Conservation (phyloP, 2,888 invertebrate species). For the Cephus pulcher region DNA sequence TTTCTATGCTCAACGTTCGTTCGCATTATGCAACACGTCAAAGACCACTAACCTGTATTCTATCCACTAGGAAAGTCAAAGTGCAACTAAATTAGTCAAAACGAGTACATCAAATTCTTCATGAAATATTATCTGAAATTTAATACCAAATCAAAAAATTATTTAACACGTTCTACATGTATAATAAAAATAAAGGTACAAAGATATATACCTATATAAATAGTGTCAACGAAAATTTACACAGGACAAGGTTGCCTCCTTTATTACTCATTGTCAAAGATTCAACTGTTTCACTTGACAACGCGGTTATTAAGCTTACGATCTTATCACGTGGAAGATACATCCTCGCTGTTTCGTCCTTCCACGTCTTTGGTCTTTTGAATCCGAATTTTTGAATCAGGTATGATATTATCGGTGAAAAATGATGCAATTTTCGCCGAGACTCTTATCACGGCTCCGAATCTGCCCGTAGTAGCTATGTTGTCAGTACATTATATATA, state of each 20-base stretch:
- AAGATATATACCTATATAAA: background rate
- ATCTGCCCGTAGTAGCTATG: conserved; percentile 28
- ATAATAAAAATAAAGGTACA: background rate
- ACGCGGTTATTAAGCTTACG: background rate
- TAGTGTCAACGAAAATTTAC: background rate
- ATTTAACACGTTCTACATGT: background rate
- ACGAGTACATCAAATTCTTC: background rate
- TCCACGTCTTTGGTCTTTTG: background rate
- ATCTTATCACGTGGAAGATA: background rate
- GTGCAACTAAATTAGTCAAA: background rate
- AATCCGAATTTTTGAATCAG: conserved; percentile 9
- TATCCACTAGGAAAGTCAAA: background rate
- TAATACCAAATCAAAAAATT: background rate
- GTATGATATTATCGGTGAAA: conserved; percentile 38
- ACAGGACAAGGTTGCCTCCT: background rate
- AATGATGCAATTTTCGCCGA: conserved; percentile 52
- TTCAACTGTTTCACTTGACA: background rate
- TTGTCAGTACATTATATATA: background rate
- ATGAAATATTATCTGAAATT: background rate
- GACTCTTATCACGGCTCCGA: conserved; percentile 43
- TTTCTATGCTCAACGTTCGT: background rate
- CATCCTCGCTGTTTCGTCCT: background rate
- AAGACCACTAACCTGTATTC: background rate
- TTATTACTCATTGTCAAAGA: background rate
- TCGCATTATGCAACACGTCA: background rate